Conservation (phyloP, 37 sponge, comb jelly and placozoan genomes). For the Diacarnus erythraeanus region DNA sequence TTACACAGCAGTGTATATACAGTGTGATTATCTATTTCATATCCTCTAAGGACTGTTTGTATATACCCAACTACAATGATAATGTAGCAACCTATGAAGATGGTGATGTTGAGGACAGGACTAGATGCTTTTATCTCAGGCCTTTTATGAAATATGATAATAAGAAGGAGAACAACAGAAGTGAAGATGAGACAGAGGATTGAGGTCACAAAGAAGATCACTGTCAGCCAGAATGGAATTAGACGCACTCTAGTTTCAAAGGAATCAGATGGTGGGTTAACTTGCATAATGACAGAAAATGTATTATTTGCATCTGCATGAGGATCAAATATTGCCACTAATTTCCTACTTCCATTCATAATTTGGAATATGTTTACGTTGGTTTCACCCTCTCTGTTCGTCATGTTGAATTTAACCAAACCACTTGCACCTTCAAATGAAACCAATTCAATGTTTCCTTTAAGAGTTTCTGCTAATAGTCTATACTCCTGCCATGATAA, state of each 20-base stretch:
- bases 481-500: background rate
- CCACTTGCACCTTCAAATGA: conserved; percentile 27
- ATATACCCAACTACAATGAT: background rate
- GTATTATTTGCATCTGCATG: background rate
- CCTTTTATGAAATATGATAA: conserved; percentile 12
- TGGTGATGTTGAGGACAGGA: conserved; percentile 21
- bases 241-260: background rate
- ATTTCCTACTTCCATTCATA: background rate
- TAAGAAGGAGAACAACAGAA: background rate
- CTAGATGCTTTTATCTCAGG: conserved; percentile 46
- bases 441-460: too few species aligned
- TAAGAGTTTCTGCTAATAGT: conserved; percentile 1
- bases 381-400: background rate
- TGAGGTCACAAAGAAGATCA: too few species aligned
- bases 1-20: conserved; percentile 11
- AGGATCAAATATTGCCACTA: conserved; percentile 13
- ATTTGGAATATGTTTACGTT: conserved; percentile 21
- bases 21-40: background rate
- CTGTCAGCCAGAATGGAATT: conserved; percentile 14
- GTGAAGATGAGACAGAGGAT: background rate
- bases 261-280: conserved; percentile 6
- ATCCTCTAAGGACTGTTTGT: background rate
- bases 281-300: background rate
- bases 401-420: background rate
- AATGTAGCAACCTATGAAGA: conserved; percentile 31